Conservation (phyloP, 1,140 invertebrate genomes). For the Adelges cooleyi region DNA sequence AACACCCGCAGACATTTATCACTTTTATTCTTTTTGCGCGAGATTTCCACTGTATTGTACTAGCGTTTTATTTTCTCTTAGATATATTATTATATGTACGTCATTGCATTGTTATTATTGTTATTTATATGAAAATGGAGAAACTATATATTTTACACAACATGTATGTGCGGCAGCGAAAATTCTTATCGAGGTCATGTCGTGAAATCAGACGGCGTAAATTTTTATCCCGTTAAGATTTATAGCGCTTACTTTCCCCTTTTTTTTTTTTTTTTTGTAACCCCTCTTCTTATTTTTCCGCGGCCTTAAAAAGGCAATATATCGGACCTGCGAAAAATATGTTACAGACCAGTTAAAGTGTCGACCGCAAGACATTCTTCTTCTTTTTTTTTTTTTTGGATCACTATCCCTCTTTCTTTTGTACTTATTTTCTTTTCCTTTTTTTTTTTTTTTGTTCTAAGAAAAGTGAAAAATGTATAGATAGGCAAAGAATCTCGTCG, state of each 20-base stretch:
- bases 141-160: too few relatives aligned
- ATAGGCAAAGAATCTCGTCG: not conserved
- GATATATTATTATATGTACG: constrained; percentile 5
- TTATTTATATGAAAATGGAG: constrained; percentile 24
- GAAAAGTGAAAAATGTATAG: constrained; percentile 5
- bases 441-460: constrained; percentile 14
- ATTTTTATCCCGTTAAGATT: constrained; percentile 24
- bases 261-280: not conserved
- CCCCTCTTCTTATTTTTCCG: not conserved
- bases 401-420: too few relatives aligned
- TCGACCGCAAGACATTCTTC: constrained; percentile 23
- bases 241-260: constrained; percentile 14
- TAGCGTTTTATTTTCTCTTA: constrained; percentile 9
- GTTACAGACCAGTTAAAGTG: constrained; percentile 22
- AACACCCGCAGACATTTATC: constrained; percentile 9
- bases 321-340: constrained; percentile 21
- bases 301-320: constrained; percentile 1
- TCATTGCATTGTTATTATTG: constrained; percentile 16
- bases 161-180: constrained; percentile 23
- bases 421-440: not conserved
- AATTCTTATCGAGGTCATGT: constrained; percentile 27
- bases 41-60: constrained; percentile 7
- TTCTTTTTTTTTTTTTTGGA: constrained; percentile 11
- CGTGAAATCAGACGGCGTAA: constrained; percentile 18
- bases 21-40: constrained; percentile 4